phyloP scores from a whole-genome alignment of 2,113 vertebrate species.

The Tetrao urogallus region DNA sequence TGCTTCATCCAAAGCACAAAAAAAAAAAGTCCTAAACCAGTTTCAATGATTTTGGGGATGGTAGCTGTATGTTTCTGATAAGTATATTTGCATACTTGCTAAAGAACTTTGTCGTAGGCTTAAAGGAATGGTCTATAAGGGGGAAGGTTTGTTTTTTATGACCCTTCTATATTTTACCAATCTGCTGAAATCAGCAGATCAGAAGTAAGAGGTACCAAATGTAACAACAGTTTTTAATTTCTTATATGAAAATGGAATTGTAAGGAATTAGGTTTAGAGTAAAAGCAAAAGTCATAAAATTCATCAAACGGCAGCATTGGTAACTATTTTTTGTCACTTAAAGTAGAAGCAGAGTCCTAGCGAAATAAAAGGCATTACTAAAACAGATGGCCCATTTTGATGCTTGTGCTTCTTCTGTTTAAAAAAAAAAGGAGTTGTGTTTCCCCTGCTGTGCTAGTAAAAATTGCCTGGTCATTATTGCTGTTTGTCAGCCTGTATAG shows the following conservation, averaged over 20 bases:
- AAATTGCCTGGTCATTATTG: not conserved
- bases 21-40: not conserved
- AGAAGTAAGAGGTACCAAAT: not conserved
- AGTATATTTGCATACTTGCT: not conserved
- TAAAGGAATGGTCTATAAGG: not conserved
- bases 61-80: not conserved
- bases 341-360: slow-evolving; percentile 6
- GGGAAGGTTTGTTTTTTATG: not conserved
- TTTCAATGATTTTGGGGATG: not conserved
- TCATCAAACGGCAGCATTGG: not conserved
- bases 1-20: too few relatives aligned
- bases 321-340: not conserved
- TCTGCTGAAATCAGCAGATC: not conserved
- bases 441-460: not conserved
- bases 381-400: not conserved
- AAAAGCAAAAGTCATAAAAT: not conserved
- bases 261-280: not conserved
- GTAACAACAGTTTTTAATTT: not conserved
- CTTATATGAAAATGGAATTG: not conserved
- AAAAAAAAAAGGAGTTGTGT: not conserved
- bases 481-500: not conserved
- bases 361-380: slow-evolving; percentile 6
- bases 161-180: not conserved
- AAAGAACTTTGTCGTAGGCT: not conserved
- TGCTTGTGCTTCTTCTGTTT: not conserved